Evolutionary conservation across 1,140 invertebrate species (phyloP).

Genomic region (Danaus melanippus): DNA sequence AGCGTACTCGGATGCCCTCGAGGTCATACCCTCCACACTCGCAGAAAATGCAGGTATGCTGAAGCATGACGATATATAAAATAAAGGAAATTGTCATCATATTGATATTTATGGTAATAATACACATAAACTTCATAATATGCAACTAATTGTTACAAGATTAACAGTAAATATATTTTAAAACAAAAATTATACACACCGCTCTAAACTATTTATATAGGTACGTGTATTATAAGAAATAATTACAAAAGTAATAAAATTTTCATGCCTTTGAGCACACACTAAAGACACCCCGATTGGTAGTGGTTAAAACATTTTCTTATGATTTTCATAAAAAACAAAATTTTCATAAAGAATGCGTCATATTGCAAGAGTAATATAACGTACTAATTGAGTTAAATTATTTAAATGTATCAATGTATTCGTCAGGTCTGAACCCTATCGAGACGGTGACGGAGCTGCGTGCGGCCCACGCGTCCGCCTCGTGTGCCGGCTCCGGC

Average conservation of each 20-base stretch:
- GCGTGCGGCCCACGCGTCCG: constrained; percentile 91
- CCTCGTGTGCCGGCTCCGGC: constrained; percentile 87
- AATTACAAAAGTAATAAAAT: no score
- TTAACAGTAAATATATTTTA: not conserved
- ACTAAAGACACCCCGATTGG: no score
- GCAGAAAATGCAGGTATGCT: constrained; percentile 94
- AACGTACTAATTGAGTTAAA: not conserved
- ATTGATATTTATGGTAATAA: no score
- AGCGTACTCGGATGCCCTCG: constrained; percentile 96
- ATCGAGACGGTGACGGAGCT: constrained; percentile 98
- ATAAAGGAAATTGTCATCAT: no score
- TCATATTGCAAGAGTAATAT: not conserved
- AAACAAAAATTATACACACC: not conserved
- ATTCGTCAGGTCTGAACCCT: constrained; percentile 85
- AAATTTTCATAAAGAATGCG: no score
- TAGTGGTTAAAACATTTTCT: no score
- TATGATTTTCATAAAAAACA: no score
- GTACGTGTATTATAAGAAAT: not conserved
- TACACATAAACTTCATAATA: no score
- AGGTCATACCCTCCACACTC: constrained; percentile 97
- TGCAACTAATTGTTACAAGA: no score
- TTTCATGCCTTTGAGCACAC: no score
- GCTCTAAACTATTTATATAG: not conserved
- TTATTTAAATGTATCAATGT: not conserved
- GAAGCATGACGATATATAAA: no score